phyloP scores from a whole-genome alignment of 1,140 invertebrate genomes.

The Zaprionus tsacasi region DNA sequence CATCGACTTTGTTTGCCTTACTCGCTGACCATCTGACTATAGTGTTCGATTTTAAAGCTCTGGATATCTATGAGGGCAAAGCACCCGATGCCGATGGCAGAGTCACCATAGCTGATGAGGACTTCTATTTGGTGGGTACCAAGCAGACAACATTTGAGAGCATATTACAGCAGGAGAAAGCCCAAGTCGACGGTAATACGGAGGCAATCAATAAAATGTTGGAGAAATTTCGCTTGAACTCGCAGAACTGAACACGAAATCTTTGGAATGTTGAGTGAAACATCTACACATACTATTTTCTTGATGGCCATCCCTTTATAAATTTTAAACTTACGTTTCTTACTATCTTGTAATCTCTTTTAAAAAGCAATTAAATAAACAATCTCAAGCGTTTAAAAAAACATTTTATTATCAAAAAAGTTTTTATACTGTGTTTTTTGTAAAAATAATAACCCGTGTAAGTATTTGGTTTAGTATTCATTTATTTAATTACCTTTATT shows the following conservation, averaged over 20 bases:
- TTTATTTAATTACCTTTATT: constrained; percentile 80
- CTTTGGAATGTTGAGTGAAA: background rate
- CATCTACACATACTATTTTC: background rate
- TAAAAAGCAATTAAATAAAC: background rate
- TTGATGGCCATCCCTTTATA: background rate
- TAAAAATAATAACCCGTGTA: background rate
- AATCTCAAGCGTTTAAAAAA: background rate
- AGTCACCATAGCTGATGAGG: constrained; percentile 74
- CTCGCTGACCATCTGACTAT: constrained; percentile 55
- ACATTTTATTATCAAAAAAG: background rate
- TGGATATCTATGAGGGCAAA: constrained; percentile 79
- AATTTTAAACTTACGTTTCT: background rate
- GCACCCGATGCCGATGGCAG: constrained; percentile 58
- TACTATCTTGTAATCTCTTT: background rate
- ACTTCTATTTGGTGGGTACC: constrained; percentile 76
- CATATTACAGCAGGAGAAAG: constrained; percentile 65
- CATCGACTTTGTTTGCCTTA: background rate
- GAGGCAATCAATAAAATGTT: constrained; percentile 77
- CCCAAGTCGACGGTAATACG: constrained; percentile 67
- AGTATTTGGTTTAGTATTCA: constrained; percentile 72
- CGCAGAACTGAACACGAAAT: constrained; percentile 41
- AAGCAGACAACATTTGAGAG: constrained; percentile 73
- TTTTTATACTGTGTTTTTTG: background rate
- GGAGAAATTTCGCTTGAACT: constrained; percentile 74
- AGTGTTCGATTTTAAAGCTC: constrained; percentile 83